Evolutionary conservation across 2,797 vertebrate genomes (phyloP).

Genomic region (Oophaga sylvatica): DNA sequence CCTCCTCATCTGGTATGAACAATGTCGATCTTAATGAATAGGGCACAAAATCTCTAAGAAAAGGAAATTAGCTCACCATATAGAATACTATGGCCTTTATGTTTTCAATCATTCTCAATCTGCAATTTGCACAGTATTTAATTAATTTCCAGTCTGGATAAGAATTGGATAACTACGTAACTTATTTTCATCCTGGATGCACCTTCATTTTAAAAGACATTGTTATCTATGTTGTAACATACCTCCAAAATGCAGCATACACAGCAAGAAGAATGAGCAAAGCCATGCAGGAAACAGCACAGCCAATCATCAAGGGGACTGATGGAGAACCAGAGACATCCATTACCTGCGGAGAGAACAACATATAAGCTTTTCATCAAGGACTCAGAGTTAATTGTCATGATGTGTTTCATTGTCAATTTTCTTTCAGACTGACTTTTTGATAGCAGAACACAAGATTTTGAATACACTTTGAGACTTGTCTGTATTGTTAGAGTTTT

Average conservation of each 20-base stretch:
- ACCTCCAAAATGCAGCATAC: conserved; percentile 98
- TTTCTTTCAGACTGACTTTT: neutral
- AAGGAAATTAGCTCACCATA: neutral
- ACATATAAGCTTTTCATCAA: conserved; percentile 12
- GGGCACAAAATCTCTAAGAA: neutral
- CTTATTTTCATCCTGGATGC: neutral
- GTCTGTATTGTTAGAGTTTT: neutral
- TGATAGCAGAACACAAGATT: neutral
- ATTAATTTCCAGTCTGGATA: neutral
- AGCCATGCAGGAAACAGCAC: conserved; percentile 93
- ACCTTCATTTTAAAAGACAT: neutral
- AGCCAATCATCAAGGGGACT: conserved; percentile 96
- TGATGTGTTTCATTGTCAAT: neutral
- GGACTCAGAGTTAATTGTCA: neutral
- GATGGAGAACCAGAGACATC: conserved; percentile 88
- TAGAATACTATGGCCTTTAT: neutral
- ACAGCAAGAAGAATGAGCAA: conserved; percentile 92
- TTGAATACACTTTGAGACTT: neutral
- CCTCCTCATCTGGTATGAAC: too few species aligned
- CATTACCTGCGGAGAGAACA: conserved; percentile 81
- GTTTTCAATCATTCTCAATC: neutral
- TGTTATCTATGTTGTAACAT: conserved; percentile 51
- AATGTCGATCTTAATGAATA: too few species aligned
- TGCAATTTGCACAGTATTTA: neutral
- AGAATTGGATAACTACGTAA: too few species aligned